Base-by-base conservation (phyloP, 2,113 vertebrate species). In the Callionymus lyra region DNA sequence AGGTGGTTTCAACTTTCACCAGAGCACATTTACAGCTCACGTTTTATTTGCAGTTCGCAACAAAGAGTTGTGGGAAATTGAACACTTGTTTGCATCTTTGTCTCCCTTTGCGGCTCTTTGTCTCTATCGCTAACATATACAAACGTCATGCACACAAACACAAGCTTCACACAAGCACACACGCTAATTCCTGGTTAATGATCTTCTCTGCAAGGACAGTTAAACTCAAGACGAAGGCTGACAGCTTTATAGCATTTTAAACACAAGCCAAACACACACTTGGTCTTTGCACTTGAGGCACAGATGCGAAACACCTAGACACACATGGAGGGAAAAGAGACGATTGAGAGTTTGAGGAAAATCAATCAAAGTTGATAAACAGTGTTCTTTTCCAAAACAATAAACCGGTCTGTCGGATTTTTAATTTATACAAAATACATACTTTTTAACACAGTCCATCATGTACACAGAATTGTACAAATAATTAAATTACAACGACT, bases 161-260 rank as follows among this genome's bases (percentile, higher is more conserved):
- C 37, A 27, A 47, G 44, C 16, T 42, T 45, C 12, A 12, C 36
- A 44, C 41, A 48, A 12, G 15, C 38, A 21, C 41, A 17, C 32
- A 48, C 54, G 37, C 47, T 44, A 40, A 56, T 60, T 64, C 59
- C 45, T 36, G 35, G 54, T 65, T 70, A 63, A 63, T 68, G 65
- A 72, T 65, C 55, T 69, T 53, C 40, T 56, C 56, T 58, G 34
- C 10, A 1, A 56, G 50, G 50, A 54, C 31, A 39, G 38, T 38
- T 58, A 54, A 63, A 55, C 50, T 44, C 39, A 38, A 60, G 53
- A 61, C 44, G 48, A 59, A 61, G 50, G 21, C 41, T 43, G 57
- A 63, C 60, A 68, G 55, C 12, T 51, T 65, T 53, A 61, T 9
- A 14, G 38, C 4, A 14, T 41, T 41, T 52, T 43, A 14, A 41